Conservation (phyloP, 2,888 invertebrate genomes). For the Blastobasis adustella region DNA sequence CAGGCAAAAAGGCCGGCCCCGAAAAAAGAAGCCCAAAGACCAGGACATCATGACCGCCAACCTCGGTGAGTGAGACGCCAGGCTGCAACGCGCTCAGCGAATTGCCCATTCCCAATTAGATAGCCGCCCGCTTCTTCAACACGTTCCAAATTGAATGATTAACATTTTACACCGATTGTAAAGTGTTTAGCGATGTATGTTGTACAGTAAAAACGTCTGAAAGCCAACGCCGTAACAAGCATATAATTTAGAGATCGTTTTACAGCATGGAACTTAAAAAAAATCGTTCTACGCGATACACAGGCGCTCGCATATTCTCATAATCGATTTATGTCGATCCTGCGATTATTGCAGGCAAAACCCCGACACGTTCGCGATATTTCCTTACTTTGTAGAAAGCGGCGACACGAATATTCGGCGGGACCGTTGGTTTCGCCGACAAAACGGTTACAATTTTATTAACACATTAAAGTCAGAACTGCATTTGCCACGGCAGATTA, state of each 20-base stretch:
- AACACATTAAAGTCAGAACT: slow-evolving; percentile 73
- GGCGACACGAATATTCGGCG: not conserved
- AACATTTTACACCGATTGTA: slow-evolving; percentile 12
- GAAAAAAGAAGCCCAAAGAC: slow-evolving; percentile 95
- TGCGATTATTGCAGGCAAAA: no score
- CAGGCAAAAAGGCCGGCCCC: slow-evolving; percentile 92
- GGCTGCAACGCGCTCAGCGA: not conserved
- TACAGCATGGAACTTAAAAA: not conserved
- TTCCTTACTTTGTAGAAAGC: no score
- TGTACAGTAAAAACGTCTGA: not conserved
- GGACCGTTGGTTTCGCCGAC: slow-evolving; percentile 46
- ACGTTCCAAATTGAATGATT: slow-evolving; percentile 1
- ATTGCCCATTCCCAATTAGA: not conserved
- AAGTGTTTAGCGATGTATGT: slow-evolving; percentile 17
- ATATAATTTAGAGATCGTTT: not conserved
- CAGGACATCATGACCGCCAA: slow-evolving; percentile 89
- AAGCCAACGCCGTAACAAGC: not conserved
- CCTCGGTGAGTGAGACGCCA: slow-evolving; percentile 78
- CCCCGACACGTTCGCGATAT: no score
- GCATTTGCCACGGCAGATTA: slow-evolving; percentile 68
- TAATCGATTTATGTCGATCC: no score
- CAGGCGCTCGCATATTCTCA: no score
- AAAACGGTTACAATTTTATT: slow-evolving; percentile 71
- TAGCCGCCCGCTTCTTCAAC: not conserved
- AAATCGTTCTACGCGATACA: no score